These are phyloP conservation scores for Gortyna flavago DNA, from an alignment of 2,888 invertebrate species.

Conservation along the genomic window DNA sequence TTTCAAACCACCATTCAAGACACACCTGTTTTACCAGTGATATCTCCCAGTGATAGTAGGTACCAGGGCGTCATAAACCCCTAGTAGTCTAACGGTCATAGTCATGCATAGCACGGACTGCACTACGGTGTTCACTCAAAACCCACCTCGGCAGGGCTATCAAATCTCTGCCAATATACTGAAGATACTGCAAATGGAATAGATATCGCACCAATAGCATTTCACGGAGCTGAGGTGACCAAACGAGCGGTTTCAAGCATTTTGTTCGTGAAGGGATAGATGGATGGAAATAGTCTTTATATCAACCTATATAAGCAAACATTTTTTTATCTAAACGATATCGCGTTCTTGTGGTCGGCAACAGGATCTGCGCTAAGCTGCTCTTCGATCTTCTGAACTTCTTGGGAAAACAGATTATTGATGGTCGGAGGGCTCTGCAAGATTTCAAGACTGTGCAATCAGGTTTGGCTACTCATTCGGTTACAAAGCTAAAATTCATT, in stretches of 20 bases:
- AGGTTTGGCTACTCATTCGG: too few relatives aligned
- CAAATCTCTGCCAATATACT: conserved; percentile 79
- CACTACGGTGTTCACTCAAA: conserved; percentile 55
- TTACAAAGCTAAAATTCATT: too few relatives aligned
- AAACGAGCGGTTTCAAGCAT: conserved; percentile 24
- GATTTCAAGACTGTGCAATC: too few relatives aligned
- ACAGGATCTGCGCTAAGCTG: too few relatives aligned
- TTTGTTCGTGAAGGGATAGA: not conserved
- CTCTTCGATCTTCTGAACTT: too few relatives aligned
- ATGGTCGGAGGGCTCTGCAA: too few relatives aligned
- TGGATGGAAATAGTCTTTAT: not conserved
- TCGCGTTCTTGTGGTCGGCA: too few relatives aligned
- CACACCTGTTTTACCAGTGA: conserved; percentile 2
- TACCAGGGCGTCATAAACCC: conserved; percentile 33
- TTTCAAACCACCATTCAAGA: not conserved
- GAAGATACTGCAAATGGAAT: conserved; percentile 85
- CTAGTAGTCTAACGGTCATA: conserved; percentile 23
- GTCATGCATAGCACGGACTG: conserved; percentile 45
- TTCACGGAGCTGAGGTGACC: conserved; percentile 62
- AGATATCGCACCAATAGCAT: conserved; percentile 72
- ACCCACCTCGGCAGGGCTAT: conserved; percentile 57
- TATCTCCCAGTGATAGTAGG: not conserved
- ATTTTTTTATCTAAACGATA: too few relatives aligned
- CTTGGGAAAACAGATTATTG: too few relatives aligned
- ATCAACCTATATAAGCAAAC: too few relatives aligned